Evolutionary conservation across 2,888 invertebrate species (phyloP), one percentile per base, ranked within the genome.

Genomic region (Pristionchus entomophagus): DNA sequence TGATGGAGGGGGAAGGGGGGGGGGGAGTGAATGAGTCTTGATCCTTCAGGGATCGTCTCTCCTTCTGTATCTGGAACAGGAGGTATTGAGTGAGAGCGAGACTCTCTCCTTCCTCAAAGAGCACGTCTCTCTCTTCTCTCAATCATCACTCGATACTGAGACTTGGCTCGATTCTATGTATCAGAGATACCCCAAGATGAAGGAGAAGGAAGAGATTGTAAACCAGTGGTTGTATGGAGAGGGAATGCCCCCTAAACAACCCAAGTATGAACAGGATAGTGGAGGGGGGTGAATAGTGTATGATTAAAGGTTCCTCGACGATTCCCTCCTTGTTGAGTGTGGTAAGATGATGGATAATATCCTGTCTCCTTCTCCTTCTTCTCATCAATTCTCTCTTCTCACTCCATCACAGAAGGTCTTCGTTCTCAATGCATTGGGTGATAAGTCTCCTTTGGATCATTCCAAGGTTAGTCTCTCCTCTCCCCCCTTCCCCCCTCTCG

Each of bases 21-120:
- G 45, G 45, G n/a, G 5, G 65, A 65, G n/a, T 65, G 32, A 29
- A 65, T 65, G 5, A 29, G 2, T 65, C 65, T 12, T 17, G 14
- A 5, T 29, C 19, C 5, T 83, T 19, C 84, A 87, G 88, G 88
- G 88, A n/a, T 88, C 88, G 2, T 86, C 88, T 51, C 82, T 88
- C 8, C 86, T 88, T n/a, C 85, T 88, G 35, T 82, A 59, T 10
- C 49, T 88, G n/a, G 88, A 88, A 26, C 86, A 88, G 41, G 56
- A 84, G 10, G 84, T 69, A 19, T 45, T 84, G 35, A 84, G n/a
- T 29, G 73, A 69, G 41, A 73, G 22, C 6, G 84, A 84, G 69
- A 84, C 29, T 0, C 19, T 12, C 32, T 14, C 29, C 12, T 84
- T 84, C 38, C 32, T 84, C 38, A 69, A 32, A n/a, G 69, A 69